Base-by-base conservation (phyloP, 2,113 vertebrate species). In the Spheniscus mendiculus region DNA sequence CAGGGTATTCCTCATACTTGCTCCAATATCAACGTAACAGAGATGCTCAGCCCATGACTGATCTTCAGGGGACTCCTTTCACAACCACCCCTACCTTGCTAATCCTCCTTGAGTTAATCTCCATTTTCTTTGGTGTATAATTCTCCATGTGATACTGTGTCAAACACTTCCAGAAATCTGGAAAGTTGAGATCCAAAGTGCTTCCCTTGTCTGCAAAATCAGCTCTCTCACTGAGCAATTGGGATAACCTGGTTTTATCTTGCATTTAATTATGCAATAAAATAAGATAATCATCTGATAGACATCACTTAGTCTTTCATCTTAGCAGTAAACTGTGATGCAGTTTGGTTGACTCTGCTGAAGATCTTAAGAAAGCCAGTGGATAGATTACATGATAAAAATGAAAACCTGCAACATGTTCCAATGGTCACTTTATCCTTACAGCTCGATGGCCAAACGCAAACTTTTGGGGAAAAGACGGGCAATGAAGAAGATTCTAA, bases 11-110 rank as follows among this genome's bases (percentile, higher is more conserved):
- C 53, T 69, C 27, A n/a, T 5, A 15, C n/a, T 40, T n/a, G 26
- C 52, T 45, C 52, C 25, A 16, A 1, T 5, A 26, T 11, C 42
- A 52, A 3, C 0, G 0, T 2, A 13, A 45, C 27, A 62, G 42
- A 45, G 63, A 30, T 44, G 34, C 61, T 53, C 66, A 74, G 2
- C 29, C 56, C 70, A 6, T 1, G 3, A 5, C 25, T 23, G 69
- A 4, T 9, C 27, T 53, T 20, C 53, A 38, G 40, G 17, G 61
- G 22, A 36, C 20, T 45, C 42, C 32, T 84, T 20, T 25, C 15
- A 4, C 45, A 32, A 14, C 3, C 58, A n/a, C 29, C 7, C 49
- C 49, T 21, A 53, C 12, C 3, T 65, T 49, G 14, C 26, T 9
- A 13, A 29, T 32, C 61, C 69, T 40, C 38, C 15, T 0, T 1